Conservation (phyloP, 2,797 vertebrate species). For the Alfaro cultratus region DNA sequence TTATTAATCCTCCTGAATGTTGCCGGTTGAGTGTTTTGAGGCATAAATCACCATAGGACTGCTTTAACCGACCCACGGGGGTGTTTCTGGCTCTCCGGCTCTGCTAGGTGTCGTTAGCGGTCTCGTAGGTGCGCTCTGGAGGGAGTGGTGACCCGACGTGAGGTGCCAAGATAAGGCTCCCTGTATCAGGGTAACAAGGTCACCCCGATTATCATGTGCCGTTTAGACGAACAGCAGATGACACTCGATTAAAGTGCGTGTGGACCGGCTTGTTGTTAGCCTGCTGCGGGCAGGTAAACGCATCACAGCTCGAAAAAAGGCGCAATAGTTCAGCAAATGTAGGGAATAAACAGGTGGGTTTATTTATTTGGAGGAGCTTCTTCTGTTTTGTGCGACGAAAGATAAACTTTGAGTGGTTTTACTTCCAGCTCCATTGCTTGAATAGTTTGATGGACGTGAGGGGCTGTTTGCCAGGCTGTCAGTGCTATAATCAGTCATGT, state of each 20-base stretch:
- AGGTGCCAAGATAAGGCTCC: constrained; percentile 43
- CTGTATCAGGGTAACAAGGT: constrained; percentile 53
- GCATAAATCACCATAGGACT: constrained; percentile 5
- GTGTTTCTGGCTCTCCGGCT: constrained; percentile 18
- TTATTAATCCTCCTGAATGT: constrained; percentile 51
- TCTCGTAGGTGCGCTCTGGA: constrained; percentile 39
- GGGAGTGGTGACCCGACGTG: constrained; percentile 52
- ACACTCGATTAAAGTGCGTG: constrained; percentile 21
- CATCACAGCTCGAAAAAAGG: constrained; percentile 31
- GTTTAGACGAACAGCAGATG: constrained; percentile 18
- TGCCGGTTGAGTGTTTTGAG: constrained; percentile 31
- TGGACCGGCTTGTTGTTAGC: constrained; percentile 28
- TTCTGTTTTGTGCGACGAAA: constrained; percentile 12
- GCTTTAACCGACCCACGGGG: constrained; percentile 34
- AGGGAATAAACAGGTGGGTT: constrained; percentile 1
- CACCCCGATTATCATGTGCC: constrained; percentile 27
- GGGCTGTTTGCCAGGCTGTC: constrained; percentile 67
- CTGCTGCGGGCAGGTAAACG: constrained; percentile 41
- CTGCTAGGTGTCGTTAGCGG: constrained; percentile 45
- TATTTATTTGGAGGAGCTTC: constrained; percentile 6
- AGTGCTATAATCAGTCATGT: constrained; percentile 75
- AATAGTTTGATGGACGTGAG: constrained; percentile 77
- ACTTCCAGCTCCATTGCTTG: constrained; percentile 27
- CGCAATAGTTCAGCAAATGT: constrained; percentile 12
- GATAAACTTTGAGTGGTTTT: constrained; percentile 22